phyloP scores from a whole-genome alignment of 2,113 vertebrate genomes.

The Athene cunicularia region DNA sequence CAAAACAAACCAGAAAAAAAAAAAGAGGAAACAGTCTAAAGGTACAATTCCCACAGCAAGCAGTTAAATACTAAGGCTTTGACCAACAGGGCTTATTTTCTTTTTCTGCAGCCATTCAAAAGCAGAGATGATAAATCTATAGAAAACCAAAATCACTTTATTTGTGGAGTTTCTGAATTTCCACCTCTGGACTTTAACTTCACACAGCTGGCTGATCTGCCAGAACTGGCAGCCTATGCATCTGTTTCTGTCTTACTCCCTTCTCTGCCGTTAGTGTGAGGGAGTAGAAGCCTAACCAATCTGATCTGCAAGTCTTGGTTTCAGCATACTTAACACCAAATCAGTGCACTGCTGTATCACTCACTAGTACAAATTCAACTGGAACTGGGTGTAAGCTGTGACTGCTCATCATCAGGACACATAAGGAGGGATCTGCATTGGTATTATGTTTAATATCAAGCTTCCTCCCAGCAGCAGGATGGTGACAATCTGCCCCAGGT shows the following conservation, averaged over 20 bases:
- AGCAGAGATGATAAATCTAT: background rate
- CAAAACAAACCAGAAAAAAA: background rate
- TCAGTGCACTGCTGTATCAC: background rate
- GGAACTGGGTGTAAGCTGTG: background rate
- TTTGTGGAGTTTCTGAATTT: background rate
- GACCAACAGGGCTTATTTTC: background rate
- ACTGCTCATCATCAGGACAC: background rate
- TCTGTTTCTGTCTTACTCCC: background rate
- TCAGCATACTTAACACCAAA: background rate
- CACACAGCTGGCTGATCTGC: background rate
- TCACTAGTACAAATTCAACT: fast-evolving
- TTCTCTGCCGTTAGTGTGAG: background rate
- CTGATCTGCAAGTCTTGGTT: background rate
- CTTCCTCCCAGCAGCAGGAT: background rate
- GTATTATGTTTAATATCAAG: background rate
- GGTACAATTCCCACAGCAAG: background rate
- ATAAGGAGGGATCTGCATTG: background rate
- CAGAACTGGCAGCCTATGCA: background rate
- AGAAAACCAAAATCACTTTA: background rate
- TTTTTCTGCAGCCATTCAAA: background rate
- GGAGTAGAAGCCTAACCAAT: background rate
- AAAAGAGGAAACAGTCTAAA: background rate
- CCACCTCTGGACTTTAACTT: background rate
- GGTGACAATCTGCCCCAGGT: background rate
- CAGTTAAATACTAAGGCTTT: background rate